Percentiles rank a stretch among this genome's conserved stretches.
Evolutionary conservation across 1,140 invertebrate genomes (phyloP).

Genomic region (Hestina assimilis): DNA sequence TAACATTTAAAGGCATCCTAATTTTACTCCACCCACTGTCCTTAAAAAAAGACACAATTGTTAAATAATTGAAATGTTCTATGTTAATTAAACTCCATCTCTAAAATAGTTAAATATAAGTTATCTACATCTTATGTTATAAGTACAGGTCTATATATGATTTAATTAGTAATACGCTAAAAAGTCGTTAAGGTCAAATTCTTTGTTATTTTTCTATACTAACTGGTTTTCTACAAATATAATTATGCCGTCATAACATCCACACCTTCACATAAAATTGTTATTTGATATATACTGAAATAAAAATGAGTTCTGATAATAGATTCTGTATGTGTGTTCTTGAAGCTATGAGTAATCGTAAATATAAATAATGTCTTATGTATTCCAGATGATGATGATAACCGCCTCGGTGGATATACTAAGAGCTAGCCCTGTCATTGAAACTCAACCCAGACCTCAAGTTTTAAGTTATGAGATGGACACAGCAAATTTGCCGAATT

Average conservation of each 20-base stretch:
- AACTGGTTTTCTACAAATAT: conserved; percentile 36
- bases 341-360: neutral
- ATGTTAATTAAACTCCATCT: too few relatives aligned
- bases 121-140: too few relatives aligned
- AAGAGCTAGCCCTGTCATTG: conserved; percentile 40
- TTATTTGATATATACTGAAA: conserved; percentile 19
- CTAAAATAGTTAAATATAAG: too few relatives aligned
- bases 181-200: conserved; percentile 21
- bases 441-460: conserved; percentile 47
- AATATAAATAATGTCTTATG: neutral
- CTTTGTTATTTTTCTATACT: conserved; percentile 31
- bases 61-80: too few relatives aligned
- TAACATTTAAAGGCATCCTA: conserved; percentile 27
- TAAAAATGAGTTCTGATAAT: conserved; percentile 1
- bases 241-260: conserved; percentile 28
- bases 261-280: conserved; percentile 27
- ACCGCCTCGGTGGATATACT: conserved; percentile 31
- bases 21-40: too few relatives aligned
- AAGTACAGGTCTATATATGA: too few relatives aligned
- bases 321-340: neutral
- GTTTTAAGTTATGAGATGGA: conserved; percentile 51
- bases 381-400: conserved; percentile 44
- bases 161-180: conserved; percentile 3
- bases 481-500: conserved; percentile 60
- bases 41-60: too few relatives aligned